These are phyloP conservation scores for Icerya purchasi DNA, from an alignment of 2,888 invertebrate genomes.

Conservation along the genomic window DNA sequence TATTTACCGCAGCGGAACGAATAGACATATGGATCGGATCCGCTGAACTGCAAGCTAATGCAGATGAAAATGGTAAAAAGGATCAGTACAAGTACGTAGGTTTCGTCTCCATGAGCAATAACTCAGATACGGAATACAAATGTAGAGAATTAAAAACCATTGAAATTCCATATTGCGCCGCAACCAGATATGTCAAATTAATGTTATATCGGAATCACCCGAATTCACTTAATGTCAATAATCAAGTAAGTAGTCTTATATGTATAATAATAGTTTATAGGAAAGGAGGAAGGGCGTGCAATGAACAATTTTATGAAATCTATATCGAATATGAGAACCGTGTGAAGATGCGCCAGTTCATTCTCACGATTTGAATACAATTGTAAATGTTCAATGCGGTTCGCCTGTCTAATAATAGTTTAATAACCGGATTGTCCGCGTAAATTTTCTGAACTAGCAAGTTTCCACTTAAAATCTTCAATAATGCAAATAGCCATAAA, in stretches of 20 bases:
- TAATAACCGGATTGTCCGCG: background rate
- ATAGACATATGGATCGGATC: conserved; percentile 44
- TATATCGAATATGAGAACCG: too few species aligned
- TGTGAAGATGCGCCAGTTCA: too few species aligned
- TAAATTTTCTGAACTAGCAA: background rate
- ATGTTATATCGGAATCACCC: conserved; percentile 62
- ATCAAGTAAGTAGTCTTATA: conserved; percentile 40
- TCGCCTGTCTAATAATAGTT: too few species aligned
- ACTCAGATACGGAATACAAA: conserved; percentile 54
- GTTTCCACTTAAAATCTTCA: too few species aligned
- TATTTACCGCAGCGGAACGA: too few species aligned
- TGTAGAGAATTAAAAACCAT: conserved; percentile 65
- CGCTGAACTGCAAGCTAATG: conserved; percentile 12
- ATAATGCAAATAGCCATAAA: too few species aligned
- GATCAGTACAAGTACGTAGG: conserved; percentile 40
- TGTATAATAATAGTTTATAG: too few species aligned
- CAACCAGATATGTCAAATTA: conserved; percentile 55
- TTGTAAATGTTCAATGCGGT: too few species aligned
- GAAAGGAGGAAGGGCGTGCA: too few species aligned
- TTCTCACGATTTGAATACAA: too few species aligned
- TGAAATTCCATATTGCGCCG: conserved; percentile 50
- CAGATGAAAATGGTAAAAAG: conserved; percentile 20
- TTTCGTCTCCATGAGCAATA: conserved; percentile 56
- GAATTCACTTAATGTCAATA: conserved; percentile 54
- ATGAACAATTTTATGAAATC: too few species aligned